These are phyloP conservation scores for Dasypolia templi DNA, from an alignment of 2,888 invertebrate genomes.

Conservation along the genomic window DNA sequence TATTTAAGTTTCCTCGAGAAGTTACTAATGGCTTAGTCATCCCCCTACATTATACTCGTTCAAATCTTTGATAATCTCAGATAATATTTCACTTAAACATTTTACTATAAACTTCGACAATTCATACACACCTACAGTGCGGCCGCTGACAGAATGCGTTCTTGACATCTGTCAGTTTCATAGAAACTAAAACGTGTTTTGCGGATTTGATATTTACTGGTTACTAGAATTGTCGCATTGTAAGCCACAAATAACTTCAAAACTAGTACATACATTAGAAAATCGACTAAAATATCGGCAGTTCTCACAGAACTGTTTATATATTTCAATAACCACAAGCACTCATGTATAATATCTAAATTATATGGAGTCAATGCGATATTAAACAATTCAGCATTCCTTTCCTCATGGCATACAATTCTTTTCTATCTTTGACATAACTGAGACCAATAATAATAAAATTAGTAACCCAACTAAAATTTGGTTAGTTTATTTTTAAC, in stretches of 20 bases:
- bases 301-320: conserved; percentile 65
- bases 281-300: conserved; percentile 64
- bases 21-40: conserved; percentile 1
- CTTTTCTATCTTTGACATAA: conserved; percentile 87
- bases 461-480: conserved; percentile 82
- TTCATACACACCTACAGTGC: conserved; percentile 4
- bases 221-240: too few species aligned
- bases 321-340: conserved; percentile 51
- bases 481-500: conserved; percentile 85
- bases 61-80: conserved; percentile 15
- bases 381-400: conserved; percentile 44
- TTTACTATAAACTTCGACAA: conserved; percentile 1
- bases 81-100: conserved; percentile 11
- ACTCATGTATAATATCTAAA: conserved; percentile 55
- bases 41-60: background rate
- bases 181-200: too few species aligned
- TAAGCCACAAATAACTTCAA: conserved; percentile 32
- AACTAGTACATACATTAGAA: conserved; percentile 39
- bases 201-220: too few species aligned
- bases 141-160: too few species aligned
- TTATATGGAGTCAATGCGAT: conserved; percentile 52
- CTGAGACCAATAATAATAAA: conserved; percentile 86
- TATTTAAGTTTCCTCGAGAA: conserved; percentile 22
- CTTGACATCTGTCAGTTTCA: too few species aligned
- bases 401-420: conserved; percentile 70